Percentiles rank a stretch among this genome's conserved stretches.
Conservation (phyloP, 2,113 vertebrate genomes). For the Corynorhinus townsendii region DNA sequence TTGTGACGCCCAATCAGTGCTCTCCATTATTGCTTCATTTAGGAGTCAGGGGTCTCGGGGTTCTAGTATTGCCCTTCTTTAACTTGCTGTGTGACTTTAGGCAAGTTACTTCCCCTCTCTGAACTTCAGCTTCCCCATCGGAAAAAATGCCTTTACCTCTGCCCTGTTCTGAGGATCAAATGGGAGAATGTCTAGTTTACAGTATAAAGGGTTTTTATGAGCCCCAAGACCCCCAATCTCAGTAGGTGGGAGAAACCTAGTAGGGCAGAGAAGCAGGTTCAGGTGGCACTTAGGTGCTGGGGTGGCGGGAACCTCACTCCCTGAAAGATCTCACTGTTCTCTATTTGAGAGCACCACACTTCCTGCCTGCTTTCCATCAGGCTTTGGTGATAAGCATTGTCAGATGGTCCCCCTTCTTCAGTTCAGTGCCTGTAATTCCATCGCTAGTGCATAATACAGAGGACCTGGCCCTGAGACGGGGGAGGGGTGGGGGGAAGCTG, state of each 20-base stretch:
- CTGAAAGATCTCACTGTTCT: neutral
- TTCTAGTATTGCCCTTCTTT: neutral
- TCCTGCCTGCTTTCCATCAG: neutral
- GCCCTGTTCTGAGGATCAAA: neutral
- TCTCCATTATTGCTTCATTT: neutral
- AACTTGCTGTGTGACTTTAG: neutral
- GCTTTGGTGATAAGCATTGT: neutral
- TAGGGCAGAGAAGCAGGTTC: neutral
- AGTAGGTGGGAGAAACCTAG: neutral
- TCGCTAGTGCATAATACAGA: neutral
- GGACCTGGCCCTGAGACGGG: neutral
- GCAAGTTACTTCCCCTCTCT: neutral
- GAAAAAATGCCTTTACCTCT: neutral
- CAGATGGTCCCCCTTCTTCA: neutral
- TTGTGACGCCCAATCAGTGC: neutral
- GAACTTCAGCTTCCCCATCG: neutral
- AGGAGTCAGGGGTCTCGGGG: neutral
- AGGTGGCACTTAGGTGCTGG: fast-evolving
- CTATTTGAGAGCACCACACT: neutral
- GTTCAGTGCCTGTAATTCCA: neutral
- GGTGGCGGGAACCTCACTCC: neutral
- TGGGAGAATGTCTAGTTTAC: neutral
- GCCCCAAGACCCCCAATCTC: neutral
- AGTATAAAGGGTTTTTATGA: neutral
- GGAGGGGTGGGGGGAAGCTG: fast-evolving